These are phyloP conservation scores for Heliconius erato DNA, from an alignment of 2,888 invertebrate genomes.

Conservation along the genomic window DNA sequence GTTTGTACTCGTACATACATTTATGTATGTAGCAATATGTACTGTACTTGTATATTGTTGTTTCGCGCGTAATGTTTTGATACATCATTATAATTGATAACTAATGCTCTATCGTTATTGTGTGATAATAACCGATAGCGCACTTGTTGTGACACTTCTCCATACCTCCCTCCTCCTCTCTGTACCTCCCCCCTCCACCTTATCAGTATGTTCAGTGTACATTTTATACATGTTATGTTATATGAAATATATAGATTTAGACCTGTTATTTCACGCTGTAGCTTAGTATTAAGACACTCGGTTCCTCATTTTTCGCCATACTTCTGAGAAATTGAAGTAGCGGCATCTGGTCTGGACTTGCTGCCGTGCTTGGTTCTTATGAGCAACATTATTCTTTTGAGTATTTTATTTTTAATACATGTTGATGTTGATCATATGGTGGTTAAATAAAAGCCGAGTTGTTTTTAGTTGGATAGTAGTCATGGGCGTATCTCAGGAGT, in stretches of 20 bases:
- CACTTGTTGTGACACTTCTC: slow-evolving; percentile 18
- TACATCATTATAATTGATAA: slow-evolving; percentile 33
- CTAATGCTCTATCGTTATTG: slow-evolving; percentile 30
- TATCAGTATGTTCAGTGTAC: neutral
- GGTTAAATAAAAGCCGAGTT: no score
- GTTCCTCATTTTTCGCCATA: no score
- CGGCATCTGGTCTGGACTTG: no score
- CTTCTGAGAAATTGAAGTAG: no score
- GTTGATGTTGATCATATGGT: no score
- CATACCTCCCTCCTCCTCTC: neutral
- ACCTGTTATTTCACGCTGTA: neutral
- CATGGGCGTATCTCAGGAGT: no score
- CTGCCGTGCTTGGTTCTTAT: no score
- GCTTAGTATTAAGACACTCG: no score
- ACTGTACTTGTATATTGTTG: neutral
- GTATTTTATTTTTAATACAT: no score
- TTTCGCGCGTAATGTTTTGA: slow-evolving; percentile 2
- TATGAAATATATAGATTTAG: neutral
- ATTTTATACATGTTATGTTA: neutral
- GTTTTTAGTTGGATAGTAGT: no score
- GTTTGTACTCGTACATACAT: neutral
- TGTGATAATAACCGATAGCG: slow-evolving; percentile 33
- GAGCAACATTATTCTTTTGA: no score
- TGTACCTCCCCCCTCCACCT: neutral
- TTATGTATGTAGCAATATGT: neutral